Base-by-base conservation (phyloP, 2,113 vertebrate genomes). In the Cyanoliseus patagonus region DNA sequence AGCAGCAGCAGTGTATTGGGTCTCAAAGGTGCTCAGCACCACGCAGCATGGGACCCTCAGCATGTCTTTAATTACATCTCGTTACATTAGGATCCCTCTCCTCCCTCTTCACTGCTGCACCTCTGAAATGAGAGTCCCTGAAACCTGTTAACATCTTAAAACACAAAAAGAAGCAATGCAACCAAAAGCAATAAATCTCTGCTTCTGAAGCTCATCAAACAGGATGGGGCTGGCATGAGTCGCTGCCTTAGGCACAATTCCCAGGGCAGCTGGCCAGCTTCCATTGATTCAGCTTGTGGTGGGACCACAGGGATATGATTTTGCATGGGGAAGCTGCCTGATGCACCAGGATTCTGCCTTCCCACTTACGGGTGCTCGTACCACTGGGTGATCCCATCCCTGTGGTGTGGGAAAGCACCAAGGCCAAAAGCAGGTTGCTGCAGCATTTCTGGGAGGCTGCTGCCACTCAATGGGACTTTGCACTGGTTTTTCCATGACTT, bases 401-500 rank as follows among this genome's bases (percentile, higher is more conserved):
- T 33, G 25, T 18, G 3, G 24, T 17, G 15, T 5, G 30, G 64
- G 59, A 27, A 19, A 39, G 33, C 24, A 8, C 9, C 2, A 0
- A 69, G 62, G 23, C 1, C 7, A 4, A 42, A 76, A 73, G 27
- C 9, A 20, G n/a, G 49, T 15, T 67, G 44, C 51, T 25, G 69
- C 23, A 7, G 72, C 6, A 6, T 2, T 5, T 53, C 4, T 5
- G 49, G 72, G 57, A 44, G 31, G 69, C 1, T 42, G 63, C 24
- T 52, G 69, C 10, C 1, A 0, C 41, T 55, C 4, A 1, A 1
- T 0, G 22, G 23, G 19, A 25, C 73, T 47, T 33, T 7, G 37
- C 1, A 0, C 13, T 0, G 0, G 6, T 14, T 13, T 23, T 52
- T 74, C 13, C 8, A 6, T 1, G 3, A 31, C 0, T 0, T 3